Base-by-base conservation (phyloP, 2,888 invertebrate genomes). In the Disparrhopalites patrizii region DNA sequence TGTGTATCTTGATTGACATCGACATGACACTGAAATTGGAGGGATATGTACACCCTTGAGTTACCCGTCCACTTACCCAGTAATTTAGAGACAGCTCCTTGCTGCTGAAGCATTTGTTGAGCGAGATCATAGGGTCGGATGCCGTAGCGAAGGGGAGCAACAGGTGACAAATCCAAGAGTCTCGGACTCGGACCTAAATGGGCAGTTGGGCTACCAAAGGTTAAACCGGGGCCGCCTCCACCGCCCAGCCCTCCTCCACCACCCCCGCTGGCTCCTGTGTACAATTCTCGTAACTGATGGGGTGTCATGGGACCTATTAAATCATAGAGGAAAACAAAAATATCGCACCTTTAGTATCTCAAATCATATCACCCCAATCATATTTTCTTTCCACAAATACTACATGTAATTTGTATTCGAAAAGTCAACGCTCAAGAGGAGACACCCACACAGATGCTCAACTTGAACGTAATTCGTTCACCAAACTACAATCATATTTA, bases 61-160 rank as follows among this genome's bases (percentile, higher is more conserved):
- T 56, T 38, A 56, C 25, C 40, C 47, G 47, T 31, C 36, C 56
- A 62, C 75, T 73, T 67, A 92, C 93, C 93, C 79, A 93, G 82
- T 78, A 93, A 84, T 82, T 93, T 93, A 75, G 91, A 91, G 75
- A 83, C 93, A 77, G 92, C 92, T 77, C 92, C 92, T 82, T 93
- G 92, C 77, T 83, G 83, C 68, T 90, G 89, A 64, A 93, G 84
- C 83, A 93, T 90, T 78, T 93, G 93, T 77, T 91, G 90, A 4
- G 93, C 92, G 77, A 93, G 85, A 81, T 93, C 93, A 76, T 93
- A 93, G 77, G 93, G 93, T 73, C 93, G 83, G 74, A 92, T 82
- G 84, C 80, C 91, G 83, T 83, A 82, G 51, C 80, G 68, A 33
- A 74, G 71, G 20, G 70, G 73, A 28, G 73, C 62, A 65, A 72